Evolutionary conservation across 2,113 vertebrate species (phyloP).

Genomic region (Vulpes ferrilata): DNA sequence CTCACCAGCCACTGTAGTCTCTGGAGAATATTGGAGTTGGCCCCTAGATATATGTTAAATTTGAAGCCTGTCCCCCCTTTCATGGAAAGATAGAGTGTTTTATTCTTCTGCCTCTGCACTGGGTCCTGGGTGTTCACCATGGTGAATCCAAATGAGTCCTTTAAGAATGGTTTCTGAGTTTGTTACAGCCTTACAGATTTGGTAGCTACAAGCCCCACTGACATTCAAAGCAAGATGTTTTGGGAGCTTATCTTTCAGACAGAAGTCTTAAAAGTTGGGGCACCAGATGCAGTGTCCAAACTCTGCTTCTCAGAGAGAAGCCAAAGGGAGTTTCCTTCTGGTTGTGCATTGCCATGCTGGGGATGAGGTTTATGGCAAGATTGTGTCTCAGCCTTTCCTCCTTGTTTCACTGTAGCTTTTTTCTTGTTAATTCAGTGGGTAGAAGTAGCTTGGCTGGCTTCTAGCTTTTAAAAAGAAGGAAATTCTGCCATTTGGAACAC

Average conservation of each 20-base stretch:
- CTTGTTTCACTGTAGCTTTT: background rate
- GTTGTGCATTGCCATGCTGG: background rate
- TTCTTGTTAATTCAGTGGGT: background rate
- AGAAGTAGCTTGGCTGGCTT: background rate
- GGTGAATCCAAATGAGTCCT: background rate
- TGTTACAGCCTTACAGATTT: background rate
- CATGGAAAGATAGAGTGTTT: background rate
- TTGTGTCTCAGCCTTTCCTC: background rate
- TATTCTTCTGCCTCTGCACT: background rate
- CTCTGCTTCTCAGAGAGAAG: background rate
- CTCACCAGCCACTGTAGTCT: background rate
- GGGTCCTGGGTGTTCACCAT: background rate
- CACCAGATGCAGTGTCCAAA: background rate
- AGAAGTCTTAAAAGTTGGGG: background rate
- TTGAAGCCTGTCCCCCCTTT: background rate
- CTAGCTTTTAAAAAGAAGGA: background rate
- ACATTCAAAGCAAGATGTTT: background rate
- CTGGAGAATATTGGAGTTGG: background rate
- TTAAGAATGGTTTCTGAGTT: background rate
- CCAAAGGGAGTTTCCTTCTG: background rate
- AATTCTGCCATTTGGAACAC: background rate
- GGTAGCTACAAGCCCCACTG: background rate
- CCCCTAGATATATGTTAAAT: background rate
- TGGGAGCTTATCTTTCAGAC: background rate
- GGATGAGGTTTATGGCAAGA: background rate